phyloP scores from a whole-genome alignment of 2,113 vertebrate species.

The Thunnus maccoyii region DNA sequence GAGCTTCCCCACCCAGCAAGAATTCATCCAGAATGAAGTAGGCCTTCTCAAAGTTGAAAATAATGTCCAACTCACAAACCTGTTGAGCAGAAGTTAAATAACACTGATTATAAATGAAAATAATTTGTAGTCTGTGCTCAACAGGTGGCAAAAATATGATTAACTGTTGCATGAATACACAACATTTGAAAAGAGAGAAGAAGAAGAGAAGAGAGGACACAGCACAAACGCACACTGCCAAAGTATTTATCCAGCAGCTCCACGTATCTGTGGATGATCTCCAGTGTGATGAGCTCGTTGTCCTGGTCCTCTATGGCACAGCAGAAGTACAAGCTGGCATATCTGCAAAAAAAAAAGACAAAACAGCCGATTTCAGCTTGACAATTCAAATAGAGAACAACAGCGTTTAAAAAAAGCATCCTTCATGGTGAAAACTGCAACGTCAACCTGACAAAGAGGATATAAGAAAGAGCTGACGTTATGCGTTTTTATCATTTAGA shows the following conservation, averaged over 20 bases:
- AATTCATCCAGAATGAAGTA: slow-evolving; percentile 97
- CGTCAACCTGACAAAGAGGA: slow-evolving; percentile 17
- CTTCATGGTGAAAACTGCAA: neutral
- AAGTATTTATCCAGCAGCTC: slow-evolving; percentile 99
- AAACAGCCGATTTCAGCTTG: neutral
- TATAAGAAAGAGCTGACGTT: slow-evolving; percentile 24
- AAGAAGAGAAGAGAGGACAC: neutral
- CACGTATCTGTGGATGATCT: slow-evolving; percentile 99
- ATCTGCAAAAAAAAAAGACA: slow-evolving; percentile 84
- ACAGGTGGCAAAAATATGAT: neutral
- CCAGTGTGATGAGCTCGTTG: slow-evolving; percentile 98
- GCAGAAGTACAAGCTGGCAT: slow-evolving; percentile 99
- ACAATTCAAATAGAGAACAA: neutral
- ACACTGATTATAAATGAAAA: neutral
- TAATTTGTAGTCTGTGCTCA: neutral
- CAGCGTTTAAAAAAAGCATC: neutral
- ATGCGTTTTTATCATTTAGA: slow-evolving; percentile 29
- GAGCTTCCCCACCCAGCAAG: slow-evolving; percentile 96
- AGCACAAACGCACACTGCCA: slow-evolving; percentile 91
- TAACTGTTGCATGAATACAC: neutral
- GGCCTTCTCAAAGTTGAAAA: slow-evolving; percentile 89
- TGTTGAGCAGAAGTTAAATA: slow-evolving; percentile 38
- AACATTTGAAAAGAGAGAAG: neutral
- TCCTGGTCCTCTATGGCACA: slow-evolving; percentile 98
- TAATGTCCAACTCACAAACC: slow-evolving; percentile 90